A percentile compares a stretch with the other conserved stretches of the same genome.
Conservation (phyloP, 2,797 vertebrate genomes). For the Discoglossus pictus region DNA sequence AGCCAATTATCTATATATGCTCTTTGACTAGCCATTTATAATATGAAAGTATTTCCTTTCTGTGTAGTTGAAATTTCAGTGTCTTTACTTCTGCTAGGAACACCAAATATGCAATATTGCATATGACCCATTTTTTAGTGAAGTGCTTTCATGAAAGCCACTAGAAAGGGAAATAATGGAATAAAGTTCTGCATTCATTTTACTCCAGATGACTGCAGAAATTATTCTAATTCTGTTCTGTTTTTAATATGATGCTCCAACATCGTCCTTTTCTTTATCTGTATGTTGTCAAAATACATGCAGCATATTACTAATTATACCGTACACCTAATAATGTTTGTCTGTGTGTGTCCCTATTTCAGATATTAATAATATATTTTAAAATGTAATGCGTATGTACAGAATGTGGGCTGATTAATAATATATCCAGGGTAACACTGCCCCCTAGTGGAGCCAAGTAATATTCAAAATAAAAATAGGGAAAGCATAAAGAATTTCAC, state of each 20-base stretch:
- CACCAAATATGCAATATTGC: conserved; percentile 5
- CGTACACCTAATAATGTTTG: not conserved
- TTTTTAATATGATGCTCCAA: not conserved
- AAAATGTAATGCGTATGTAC: not conserved
- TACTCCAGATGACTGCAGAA: not conserved
- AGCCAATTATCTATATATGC: not conserved
- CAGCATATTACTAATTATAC: not conserved
- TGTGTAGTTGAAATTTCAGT: not conserved
- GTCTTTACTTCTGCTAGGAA: not conserved
- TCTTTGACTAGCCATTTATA: not conserved
- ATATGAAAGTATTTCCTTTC: conserved; percentile 10
- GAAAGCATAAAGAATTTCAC: no score
- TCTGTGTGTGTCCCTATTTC: conserved; percentile 5
- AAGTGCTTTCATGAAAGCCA: conserved; percentile 3
- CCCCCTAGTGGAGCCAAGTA: conserved; percentile 33
- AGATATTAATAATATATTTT: not conserved
- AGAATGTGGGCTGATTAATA: not conserved
- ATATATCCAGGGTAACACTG: conserved; percentile 23
- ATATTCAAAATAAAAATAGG: no score
- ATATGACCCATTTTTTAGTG: conserved; percentile 24
- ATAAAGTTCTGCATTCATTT: conserved; percentile 12
- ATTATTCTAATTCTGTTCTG: not conserved
- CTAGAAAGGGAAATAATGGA: conserved; percentile 4
- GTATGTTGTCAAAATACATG: not conserved
- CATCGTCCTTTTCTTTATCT: not conserved